A percentile compares a stretch with the other conserved stretches of the same genome.
phyloP scores from a whole-genome alignment of 1,140 invertebrate genomes.

The Aricia agestis region DNA sequence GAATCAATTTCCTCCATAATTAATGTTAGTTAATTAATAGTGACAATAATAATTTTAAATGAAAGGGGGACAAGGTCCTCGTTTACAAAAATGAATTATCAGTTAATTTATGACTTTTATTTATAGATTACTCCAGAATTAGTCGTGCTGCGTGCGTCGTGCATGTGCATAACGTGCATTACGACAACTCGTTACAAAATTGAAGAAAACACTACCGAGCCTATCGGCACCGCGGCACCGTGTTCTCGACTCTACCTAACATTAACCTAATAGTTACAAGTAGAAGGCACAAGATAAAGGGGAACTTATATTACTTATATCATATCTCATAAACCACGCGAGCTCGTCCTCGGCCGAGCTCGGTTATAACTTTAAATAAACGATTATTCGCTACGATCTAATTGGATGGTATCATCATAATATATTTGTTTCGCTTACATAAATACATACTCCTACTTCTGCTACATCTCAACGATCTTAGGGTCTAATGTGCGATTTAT shows the following conservation, averaged over 20 bases:
- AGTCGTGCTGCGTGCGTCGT: neutral
- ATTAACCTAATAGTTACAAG: slow-evolving; percentile 2
- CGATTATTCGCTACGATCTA: neutral
- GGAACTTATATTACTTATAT: neutral
- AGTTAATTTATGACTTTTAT: neutral
- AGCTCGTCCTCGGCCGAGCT: neutral
- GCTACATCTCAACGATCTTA: slow-evolving; percentile 7
- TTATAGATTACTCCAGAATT: neutral
- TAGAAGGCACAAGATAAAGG: slow-evolving; percentile 5
- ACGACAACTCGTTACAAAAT: neutral
- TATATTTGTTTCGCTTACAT: slow-evolving; percentile 9
- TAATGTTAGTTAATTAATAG: too few relatives aligned
- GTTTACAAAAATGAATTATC: neutral
- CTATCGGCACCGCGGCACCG: neutral
- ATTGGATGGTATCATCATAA: slow-evolving; percentile 6
- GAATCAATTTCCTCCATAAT: too few relatives aligned
- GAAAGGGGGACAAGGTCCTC: neutral
- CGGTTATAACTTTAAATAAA: slow-evolving; percentile 8
- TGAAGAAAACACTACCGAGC: neutral
- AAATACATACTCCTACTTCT: slow-evolving; percentile 7
- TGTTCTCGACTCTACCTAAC: neutral
- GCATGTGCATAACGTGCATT: too few relatives aligned
- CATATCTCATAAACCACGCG: neutral
- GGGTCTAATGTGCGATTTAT: neutral
- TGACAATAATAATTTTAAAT: too few relatives aligned